Percentiles rank a stretch among this genome's conserved stretches.
These are phyloP conservation scores for Digitonthophagus gazella DNA, from an alignment of 2,888 invertebrate genomes.

Conservation along the genomic window DNA sequence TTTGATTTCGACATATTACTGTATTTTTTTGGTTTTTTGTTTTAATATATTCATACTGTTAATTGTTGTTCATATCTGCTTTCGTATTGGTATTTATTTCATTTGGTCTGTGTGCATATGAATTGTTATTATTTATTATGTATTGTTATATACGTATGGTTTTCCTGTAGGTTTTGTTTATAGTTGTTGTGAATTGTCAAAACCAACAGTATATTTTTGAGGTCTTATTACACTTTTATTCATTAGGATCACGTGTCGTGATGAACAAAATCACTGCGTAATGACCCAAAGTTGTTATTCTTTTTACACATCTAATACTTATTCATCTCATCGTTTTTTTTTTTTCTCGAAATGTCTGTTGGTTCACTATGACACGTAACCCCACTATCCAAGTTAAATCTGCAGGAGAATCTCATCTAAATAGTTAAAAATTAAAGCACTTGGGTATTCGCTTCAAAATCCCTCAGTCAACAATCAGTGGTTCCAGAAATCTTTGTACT, in stretches of 20 bases:
- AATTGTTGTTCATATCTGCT: neutral
- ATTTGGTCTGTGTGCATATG: neutral
- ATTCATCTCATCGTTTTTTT: neutral
- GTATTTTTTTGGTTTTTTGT: too few species aligned
- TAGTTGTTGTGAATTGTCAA: slow-evolving; percentile 48
- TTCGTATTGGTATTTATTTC: neutral
- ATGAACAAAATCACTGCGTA: neutral
- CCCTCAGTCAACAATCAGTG: slow-evolving; percentile 46
- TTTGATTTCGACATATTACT: slow-evolving; percentile 6
- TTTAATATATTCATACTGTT: too few species aligned
- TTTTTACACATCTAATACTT: too few species aligned
- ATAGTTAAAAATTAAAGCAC: slow-evolving; percentile 49
- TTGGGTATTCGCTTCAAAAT: slow-evolving; percentile 51
- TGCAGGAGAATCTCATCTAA: slow-evolving; percentile 45
- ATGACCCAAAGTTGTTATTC: neutral
- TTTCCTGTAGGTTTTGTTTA: slow-evolving; percentile 28
- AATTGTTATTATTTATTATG: slow-evolving; percentile 8
- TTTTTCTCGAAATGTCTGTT: neutral
- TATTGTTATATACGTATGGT: slow-evolving; percentile 18
- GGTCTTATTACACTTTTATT: slow-evolving; percentile 42
- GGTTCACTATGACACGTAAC: slow-evolving; percentile 15
- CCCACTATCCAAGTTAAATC: slow-evolving; percentile 49
- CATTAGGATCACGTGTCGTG: slow-evolving; percentile 13
- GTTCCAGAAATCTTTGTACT: slow-evolving; percentile 49
- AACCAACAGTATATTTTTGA: slow-evolving; percentile 54